Base-by-base conservation (phyloP, 1,140 invertebrate genomes). In the Saccostrea cuccullata region DNA sequence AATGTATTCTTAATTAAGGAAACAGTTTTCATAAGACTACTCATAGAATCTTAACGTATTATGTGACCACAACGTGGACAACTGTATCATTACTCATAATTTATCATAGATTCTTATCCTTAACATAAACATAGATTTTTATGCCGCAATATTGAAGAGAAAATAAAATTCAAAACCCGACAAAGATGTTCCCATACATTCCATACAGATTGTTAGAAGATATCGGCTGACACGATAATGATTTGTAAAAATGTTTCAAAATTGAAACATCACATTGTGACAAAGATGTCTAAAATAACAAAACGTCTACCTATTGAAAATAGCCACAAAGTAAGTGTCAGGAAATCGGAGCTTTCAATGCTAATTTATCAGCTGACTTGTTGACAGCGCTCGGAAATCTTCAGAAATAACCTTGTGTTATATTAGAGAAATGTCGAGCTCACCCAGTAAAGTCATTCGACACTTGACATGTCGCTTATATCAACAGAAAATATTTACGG, bases 351-450 rank as follows among this genome's bases (percentile, higher is more conserved):
- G 70, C 23, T 26, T 17, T 36, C 26, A 15, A 2, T 30, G 70
- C 70, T 77, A 77, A 77, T 77, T 77, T 77, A 77, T 26, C 70
- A 77, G 70, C 70, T 77, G 70, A 77, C 70, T 77, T 77, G 26
- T 77, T 77, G 70, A 77, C 70, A 77, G 23, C 26, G 70, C 26
- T 17, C 26, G 26, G 70, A 30, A 26, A 77, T 36, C 47, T 47
- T 2, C 47, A 47, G 47, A 47, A 8, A 47, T 13, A 40, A 15
- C 26, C 30, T 23, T 36, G 9, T 12, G 13, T 12, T 15, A 13
- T 77, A 30, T 23, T 77, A 30, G 26, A 30, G 70, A 23, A 13
- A 73, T 73, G 67, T 77, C 26, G 30, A 13, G 70, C 70, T 77
- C 70, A 77, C 70, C 70, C 26, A 36, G 70, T 30, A 77, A 13